phyloP scores from a whole-genome alignment of 1,140 invertebrate genomes.

The Nylanderia fulva region DNA sequence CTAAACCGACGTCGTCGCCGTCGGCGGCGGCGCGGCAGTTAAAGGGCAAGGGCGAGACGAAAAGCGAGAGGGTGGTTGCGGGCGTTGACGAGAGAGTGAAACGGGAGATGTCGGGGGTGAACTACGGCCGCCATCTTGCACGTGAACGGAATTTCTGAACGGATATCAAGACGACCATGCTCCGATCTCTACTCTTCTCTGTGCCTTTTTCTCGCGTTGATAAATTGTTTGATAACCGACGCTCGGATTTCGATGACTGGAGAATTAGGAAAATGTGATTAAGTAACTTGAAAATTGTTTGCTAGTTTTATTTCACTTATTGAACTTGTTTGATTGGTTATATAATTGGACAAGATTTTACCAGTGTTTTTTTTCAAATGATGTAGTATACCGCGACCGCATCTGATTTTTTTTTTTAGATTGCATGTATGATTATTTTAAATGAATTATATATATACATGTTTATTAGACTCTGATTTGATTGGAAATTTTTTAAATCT shows the following conservation, averaged over 20 bases:
- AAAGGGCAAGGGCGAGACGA: constrained; percentile 60
- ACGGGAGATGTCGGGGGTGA: constrained; percentile 79
- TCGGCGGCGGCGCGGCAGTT: constrained; percentile 44
- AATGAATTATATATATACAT: too few relatives aligned
- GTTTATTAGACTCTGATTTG: too few relatives aligned
- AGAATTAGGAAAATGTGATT: background rate
- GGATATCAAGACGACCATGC: constrained; percentile 55
- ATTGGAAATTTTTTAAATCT: too few relatives aligned
- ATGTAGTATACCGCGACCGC: too few relatives aligned
- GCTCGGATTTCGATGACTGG: constrained; percentile 18
- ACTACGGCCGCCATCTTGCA: constrained; percentile 85
- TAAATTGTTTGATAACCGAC: constrained; percentile 45
- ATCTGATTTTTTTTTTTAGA: too few relatives aligned
- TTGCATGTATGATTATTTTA: too few relatives aligned
- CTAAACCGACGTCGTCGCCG: constrained; percentile 61
- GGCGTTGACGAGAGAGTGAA: constrained; percentile 58
- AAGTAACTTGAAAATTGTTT: background rate
- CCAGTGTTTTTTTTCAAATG: too few relatives aligned
- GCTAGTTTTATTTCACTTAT: too few relatives aligned
- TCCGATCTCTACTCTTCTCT: constrained; percentile 19
- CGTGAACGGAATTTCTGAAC: constrained; percentile 83
- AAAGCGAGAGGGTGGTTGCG: constrained; percentile 55
- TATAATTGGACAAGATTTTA: too few relatives aligned
- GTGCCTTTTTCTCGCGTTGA: constrained; percentile 17
- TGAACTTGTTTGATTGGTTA: too few relatives aligned